A percentile compares a stretch with the other conserved stretches of the same genome.
phyloP scores from a whole-genome alignment of 1,140 invertebrate species.

The Pseudomyrmex sp. region DNA sequence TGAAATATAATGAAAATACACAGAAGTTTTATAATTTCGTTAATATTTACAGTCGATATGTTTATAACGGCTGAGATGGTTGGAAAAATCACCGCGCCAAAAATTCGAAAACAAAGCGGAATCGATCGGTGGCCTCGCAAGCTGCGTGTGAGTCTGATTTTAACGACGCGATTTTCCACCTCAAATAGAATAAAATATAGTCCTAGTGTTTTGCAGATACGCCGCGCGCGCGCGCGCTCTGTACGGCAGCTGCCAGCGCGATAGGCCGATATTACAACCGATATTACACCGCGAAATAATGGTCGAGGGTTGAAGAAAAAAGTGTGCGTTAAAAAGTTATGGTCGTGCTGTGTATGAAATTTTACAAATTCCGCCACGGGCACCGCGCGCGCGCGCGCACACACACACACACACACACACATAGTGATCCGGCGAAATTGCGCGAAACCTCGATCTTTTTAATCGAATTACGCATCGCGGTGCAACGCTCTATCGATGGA shows the following conservation, averaged over 20 bases:
- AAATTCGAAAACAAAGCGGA: not conserved
- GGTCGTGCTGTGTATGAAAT: slow-evolving; percentile 41
- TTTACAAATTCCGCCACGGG: slow-evolving; percentile 31
- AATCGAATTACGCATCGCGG: slow-evolving; percentile 49
- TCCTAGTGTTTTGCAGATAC: not conserved
- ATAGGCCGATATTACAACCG: slow-evolving; percentile 32
- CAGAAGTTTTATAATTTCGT: too few species aligned
- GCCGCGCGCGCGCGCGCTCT: not conserved
- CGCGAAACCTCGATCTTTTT: slow-evolving; percentile 56
- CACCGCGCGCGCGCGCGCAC: not conserved
- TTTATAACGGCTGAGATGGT: not conserved
- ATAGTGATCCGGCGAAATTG: slow-evolving; percentile 39
- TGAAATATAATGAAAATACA: not conserved
- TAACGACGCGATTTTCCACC: not conserved
- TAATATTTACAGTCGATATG: not conserved
- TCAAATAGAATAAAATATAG: slow-evolving; percentile 17
- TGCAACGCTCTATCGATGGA: slow-evolving; percentile 34
- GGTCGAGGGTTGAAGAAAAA: slow-evolving; percentile 36
- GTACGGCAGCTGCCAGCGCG: slow-evolving; percentile 1
- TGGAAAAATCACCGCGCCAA: too few species aligned
- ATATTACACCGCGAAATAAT: slow-evolving; percentile 52
- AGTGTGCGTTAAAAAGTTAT: slow-evolving; percentile 60
- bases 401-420: too few species aligned
- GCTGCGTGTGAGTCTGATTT: not conserved
- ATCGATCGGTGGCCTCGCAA: not conserved